Evolutionary conservation across 2,797 vertebrate genomes (phyloP).

Genomic region (Balearica regulorum): DNA sequence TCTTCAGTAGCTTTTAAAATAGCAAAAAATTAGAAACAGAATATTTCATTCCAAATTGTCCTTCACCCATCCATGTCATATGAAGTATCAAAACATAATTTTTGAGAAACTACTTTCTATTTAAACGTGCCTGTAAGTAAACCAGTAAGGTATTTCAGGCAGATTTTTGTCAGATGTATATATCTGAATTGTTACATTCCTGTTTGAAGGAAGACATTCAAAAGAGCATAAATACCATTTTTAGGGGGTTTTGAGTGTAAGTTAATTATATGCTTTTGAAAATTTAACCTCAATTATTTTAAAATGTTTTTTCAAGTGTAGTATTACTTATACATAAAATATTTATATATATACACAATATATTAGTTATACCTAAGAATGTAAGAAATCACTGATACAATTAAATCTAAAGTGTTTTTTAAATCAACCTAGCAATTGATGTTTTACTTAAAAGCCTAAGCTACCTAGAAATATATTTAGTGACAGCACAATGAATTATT

Average conservation of each 20-base stretch:
- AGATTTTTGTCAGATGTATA: background rate
- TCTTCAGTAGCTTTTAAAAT: background rate
- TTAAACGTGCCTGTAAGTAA: background rate
- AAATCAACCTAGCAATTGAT: background rate
- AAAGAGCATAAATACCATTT: background rate
- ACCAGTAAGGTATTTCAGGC: background rate
- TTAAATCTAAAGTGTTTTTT: background rate
- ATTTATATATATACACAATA: background rate
- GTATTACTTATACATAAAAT: background rate
- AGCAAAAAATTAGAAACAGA: background rate
- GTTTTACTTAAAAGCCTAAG: background rate
- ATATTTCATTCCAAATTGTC: background rate
- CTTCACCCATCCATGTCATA: rapidly evolving
- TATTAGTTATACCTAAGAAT: background rate
- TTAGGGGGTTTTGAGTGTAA: background rate
- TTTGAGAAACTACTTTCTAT: background rate
- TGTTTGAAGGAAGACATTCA: background rate
- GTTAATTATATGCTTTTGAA: background rate
- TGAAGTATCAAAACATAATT: background rate
- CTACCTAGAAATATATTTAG: background rate
- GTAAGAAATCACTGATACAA: background rate
- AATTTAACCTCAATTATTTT: background rate
- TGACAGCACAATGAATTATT: background rate
- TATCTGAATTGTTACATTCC: background rate
- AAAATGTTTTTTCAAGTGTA: background rate